Percentiles rank a stretch among this genome's conserved stretches.
These are phyloP conservation scores for Leptura quadrifasciata DNA, from an alignment of 2,888 invertebrate genomes.

Conservation along the genomic window DNA sequence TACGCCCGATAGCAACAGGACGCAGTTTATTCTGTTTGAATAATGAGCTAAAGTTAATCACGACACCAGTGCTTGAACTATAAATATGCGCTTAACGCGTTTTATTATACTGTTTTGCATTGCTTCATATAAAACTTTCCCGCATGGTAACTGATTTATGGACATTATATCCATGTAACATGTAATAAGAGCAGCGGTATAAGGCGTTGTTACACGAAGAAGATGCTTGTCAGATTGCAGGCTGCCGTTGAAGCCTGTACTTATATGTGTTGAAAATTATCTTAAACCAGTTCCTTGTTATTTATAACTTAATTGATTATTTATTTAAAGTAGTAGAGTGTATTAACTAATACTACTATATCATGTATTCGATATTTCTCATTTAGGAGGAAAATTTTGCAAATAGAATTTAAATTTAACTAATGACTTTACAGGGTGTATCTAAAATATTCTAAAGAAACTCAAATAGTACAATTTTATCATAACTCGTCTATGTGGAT, in stretches of 20 bases:
- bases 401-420: no score
- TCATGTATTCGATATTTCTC: not conserved
- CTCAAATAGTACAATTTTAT: no score
- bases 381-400: no score
- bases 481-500: no score
- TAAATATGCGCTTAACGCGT: slow-evolving; percentile 72
- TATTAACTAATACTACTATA: slow-evolving; percentile 51
- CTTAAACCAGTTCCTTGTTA: slow-evolving; percentile 64
- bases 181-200: slow-evolving; percentile 70
- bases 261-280: slow-evolving; percentile 65
- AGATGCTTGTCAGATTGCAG: slow-evolving; percentile 67
- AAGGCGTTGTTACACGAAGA: slow-evolving; percentile 67
- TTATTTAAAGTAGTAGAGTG: slow-evolving; percentile 55
- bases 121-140: slow-evolving; percentile 72
- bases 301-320: slow-evolving; percentile 70
- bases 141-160: slow-evolving; percentile 71
- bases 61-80: slow-evolving; percentile 70
- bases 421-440: no score
- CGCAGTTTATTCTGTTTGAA: slow-evolving; percentile 69
- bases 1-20: slow-evolving; percentile 67
- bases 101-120: slow-evolving; percentile 72
- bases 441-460: no score
- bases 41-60: slow-evolving; percentile 71
- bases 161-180: slow-evolving; percentile 69
- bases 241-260: slow-evolving; percentile 54